Evolutionary conservation across 2,797 vertebrate genomes (phyloP), one percentile per base, ranked within the genome.

Genomic region (Spinus pinus): DNA sequence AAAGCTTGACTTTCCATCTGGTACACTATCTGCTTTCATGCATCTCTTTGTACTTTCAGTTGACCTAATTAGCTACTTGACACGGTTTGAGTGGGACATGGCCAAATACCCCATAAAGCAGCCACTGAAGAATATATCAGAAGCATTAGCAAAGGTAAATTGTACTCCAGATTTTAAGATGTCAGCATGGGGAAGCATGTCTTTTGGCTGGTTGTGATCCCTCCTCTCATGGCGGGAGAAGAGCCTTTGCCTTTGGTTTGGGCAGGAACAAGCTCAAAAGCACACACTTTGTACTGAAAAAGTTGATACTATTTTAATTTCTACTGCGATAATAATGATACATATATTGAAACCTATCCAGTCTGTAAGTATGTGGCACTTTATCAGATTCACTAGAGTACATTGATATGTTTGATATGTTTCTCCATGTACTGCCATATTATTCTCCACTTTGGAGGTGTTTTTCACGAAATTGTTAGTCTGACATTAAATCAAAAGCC

Each of bases 11-110:
- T 35, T 82, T 41, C 56, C 27, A 14, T 62, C 47, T 84, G 65
- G 31, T 86, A 49, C 78, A 22, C 19, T 50, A 54, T 47, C 75
- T 89, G 51, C 57, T 88, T 91, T 94, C 93, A 94, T 49, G 16
- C 27, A 49, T 92, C 77, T 94, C 66, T 94, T 86, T 96, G n/a
- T 91, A 74, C 96, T 97, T 98, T 49, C 94, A 99, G 99, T 98
- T 94, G 99, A 99, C 91, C 93, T 99, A 90, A 97, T 98, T 62
- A 98, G 98, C 93, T 99, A 99, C 16, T 95, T 99, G 97, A 99
- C 98, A 47, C 98, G 96, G 77, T 99, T 99, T 96, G 99, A 99
- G 81, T 99, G 99, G 99, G 99, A 99, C 98, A 99, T 98, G 98
- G 99, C 99, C 96, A 99, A 99, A 93, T 99, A 99, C 82, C 98